Conservation (phyloP, 2,797 vertebrate species). For the Notolabrus celidotus region DNA sequence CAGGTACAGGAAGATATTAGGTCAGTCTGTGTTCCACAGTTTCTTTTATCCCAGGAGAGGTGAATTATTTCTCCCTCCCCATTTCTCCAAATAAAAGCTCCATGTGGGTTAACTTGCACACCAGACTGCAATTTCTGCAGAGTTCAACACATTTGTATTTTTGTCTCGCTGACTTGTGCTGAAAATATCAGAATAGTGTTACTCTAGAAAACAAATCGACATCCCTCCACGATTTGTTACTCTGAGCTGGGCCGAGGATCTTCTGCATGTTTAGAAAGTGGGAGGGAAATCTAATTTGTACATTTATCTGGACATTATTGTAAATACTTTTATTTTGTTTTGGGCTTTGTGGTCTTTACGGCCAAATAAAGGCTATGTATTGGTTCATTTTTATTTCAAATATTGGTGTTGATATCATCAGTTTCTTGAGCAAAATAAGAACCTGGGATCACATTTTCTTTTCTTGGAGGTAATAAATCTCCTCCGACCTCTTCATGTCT, state of each 20-base stretch:
- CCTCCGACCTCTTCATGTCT: conserved; percentile 56
- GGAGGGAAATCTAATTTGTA: conserved; percentile 31
- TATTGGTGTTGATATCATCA: conserved; percentile 23
- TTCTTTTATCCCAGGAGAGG: conserved; percentile 37
- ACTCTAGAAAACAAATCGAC: conserved; percentile 58
- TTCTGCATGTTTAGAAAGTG: conserved; percentile 21
- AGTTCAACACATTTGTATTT: conserved; percentile 56
- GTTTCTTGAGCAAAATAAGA: conserved; percentile 30
- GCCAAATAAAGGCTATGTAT: conserved; percentile 28
- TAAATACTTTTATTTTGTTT: conserved; percentile 51
- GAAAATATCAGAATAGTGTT: conserved; percentile 40
- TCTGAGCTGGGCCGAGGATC: conserved; percentile 19
- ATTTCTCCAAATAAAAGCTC: conserved; percentile 55
- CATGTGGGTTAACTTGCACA: conserved; percentile 57
- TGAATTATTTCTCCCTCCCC: conserved; percentile 43
- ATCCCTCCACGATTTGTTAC: conserved; percentile 25
- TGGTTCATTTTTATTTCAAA: conserved; percentile 5
- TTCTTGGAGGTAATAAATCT: conserved; percentile 11
- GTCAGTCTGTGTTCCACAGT: conserved; percentile 35
- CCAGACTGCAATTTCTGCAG: conserved; percentile 69
- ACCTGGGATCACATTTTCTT: not conserved
- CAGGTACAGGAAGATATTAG: conserved; percentile 32
- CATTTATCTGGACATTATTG: conserved; percentile 36
- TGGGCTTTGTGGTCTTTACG: conserved; percentile 20
- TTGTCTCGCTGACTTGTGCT: conserved; percentile 64